Conservation (phyloP, 1,140 invertebrate species). For the Cylas formicarius region DNA sequence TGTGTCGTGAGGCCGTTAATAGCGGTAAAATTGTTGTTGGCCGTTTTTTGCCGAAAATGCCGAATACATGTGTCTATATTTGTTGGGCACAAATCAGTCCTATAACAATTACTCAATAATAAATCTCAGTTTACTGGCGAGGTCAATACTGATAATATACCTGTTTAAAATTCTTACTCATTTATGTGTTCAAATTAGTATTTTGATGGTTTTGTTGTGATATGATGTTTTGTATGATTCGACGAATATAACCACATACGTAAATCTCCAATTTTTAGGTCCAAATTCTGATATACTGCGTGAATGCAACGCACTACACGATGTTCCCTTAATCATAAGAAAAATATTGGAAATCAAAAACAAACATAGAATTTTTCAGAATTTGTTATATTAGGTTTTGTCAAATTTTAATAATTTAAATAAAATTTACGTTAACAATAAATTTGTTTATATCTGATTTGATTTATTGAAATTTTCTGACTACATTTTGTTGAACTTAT, state of each 20-base stretch:
- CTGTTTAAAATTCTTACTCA: too few species aligned
- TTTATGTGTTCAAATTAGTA: too few species aligned
- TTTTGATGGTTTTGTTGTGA: neutral
- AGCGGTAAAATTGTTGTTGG: too few species aligned
- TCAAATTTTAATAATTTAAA: neutral
- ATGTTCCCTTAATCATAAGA: constrained; percentile 24
- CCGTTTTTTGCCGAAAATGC: too few species aligned
- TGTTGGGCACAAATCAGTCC: too few species aligned
- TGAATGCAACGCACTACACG: constrained; percentile 21
- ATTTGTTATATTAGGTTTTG: neutral
- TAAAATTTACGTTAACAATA: neutral
- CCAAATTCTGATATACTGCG: constrained; percentile 13
- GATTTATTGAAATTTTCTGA: neutral
- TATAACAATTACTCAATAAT: too few species aligned
- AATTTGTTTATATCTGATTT: neutral
- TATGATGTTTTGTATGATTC: neutral
- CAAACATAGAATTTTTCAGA: constrained; percentile 6
- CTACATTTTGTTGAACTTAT: neutral
- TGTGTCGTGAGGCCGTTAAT: too few species aligned
- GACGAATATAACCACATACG: neutral
- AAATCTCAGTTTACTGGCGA: too few species aligned
- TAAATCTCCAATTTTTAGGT: constrained; percentile 13
- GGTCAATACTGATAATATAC: too few species aligned
- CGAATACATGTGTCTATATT: too few species aligned
- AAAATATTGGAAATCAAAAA: constrained; percentile 23